Evolutionary conservation across 2,113 vertebrate species (phyloP).

Genomic region (Bostrychus sinensis): DNA sequence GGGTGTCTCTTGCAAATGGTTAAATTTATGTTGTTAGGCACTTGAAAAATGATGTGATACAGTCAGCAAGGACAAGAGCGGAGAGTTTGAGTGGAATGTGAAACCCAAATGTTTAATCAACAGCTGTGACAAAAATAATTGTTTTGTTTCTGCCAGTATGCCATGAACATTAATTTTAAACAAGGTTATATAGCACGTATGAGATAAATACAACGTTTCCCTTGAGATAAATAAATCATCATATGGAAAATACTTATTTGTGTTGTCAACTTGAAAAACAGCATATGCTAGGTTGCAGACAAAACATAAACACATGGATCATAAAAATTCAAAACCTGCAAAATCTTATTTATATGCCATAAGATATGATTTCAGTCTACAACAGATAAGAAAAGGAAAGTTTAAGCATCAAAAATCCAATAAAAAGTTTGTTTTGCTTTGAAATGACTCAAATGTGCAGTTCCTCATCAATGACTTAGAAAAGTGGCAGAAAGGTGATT

Average conservation of each 20-base stretch:
- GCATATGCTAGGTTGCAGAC: neutral
- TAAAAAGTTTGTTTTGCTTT: neutral
- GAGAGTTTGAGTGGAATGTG: constrained; percentile 21
- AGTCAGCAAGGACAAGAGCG: constrained; percentile 23
- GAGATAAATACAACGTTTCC: constrained; percentile 13
- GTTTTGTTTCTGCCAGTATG: constrained; percentile 23
- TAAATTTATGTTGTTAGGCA: constrained; percentile 19
- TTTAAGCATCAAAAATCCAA: neutral
- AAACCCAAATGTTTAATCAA: constrained; percentile 32
- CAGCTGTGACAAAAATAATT: constrained; percentile 36
- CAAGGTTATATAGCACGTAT: constrained; percentile 13
- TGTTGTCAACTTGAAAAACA: constrained; percentile 10
- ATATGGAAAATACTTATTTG: constrained; percentile 1
- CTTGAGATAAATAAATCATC: constrained; percentile 24
- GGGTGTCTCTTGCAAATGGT: constrained; percentile 25
- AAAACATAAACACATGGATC: neutral
- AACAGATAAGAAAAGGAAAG: neutral
- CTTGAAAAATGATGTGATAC: constrained; percentile 41
- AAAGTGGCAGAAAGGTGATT: no score
- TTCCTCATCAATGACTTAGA: neutral
- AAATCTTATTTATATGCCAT: neutral
- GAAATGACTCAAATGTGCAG: neutral
- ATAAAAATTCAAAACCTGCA: neutral
- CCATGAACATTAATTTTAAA: constrained; percentile 30
- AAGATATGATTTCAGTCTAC: neutral